phyloP scores from a whole-genome alignment of 2,113 vertebrate species.

The Emydura subglobosa region DNA sequence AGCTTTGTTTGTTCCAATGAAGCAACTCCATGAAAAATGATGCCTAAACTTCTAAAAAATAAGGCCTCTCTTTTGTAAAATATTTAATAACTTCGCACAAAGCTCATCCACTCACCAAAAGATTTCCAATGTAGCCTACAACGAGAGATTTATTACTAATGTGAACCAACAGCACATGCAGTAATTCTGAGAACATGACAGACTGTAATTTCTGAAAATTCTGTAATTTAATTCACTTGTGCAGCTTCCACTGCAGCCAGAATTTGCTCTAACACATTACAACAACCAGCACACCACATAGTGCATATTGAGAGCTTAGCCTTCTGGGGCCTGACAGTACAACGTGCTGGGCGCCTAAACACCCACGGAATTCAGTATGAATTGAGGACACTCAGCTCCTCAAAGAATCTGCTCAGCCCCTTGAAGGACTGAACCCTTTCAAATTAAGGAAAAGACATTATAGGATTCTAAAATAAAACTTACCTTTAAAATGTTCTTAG shows the following conservation, averaged over 20 bases:
- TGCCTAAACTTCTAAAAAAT: background rate
- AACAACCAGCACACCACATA: background rate
- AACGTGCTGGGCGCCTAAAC: background rate
- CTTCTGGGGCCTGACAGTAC: background rate
- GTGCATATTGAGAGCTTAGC: background rate
- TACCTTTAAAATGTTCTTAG: constrained; percentile 87
- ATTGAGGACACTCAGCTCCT: background rate
- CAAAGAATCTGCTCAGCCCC: background rate
- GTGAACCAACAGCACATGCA: constrained; percentile 17
- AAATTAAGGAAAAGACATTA: background rate
- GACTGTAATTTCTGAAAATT: background rate
- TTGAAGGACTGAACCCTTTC: background rate
- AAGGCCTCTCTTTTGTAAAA: background rate
- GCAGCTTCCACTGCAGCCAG: constrained; percentile 30
- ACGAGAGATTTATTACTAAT: constrained; percentile 31
- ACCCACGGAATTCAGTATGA: background rate
- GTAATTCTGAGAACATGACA: constrained; percentile 17
- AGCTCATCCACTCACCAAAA: constrained; percentile 19
- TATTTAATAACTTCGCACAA: background rate
- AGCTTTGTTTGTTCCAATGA: constrained; percentile 31
- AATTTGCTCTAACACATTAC: constrained; percentile 29
- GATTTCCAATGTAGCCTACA: constrained; percentile 2
- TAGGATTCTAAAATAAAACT: background rate
- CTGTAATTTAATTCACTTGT: constrained; percentile 44
- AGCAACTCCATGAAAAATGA: background rate